These are phyloP conservation scores for Odontamblyopus rebecca DNA, from an alignment of 2,797 vertebrate species.

Conservation along the genomic window DNA sequence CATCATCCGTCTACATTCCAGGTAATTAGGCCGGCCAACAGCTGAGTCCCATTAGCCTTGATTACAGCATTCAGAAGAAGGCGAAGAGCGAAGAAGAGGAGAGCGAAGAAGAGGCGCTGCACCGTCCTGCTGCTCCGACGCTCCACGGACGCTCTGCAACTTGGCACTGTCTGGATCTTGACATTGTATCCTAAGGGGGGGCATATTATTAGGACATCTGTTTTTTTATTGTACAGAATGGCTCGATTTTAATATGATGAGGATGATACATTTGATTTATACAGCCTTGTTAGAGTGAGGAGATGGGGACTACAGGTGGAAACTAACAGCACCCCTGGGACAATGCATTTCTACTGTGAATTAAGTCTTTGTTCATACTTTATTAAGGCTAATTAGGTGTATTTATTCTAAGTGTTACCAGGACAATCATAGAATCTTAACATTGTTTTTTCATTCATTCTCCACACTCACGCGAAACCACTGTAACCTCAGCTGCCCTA, in stretches of 20 bases:
- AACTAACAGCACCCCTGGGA: no score
- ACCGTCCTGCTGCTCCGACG: constrained; percentile 16
- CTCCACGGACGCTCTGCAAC: constrained; percentile 13
- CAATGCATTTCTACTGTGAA: no score
- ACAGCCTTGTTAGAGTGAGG: no score
- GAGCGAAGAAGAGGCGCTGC: neutral
- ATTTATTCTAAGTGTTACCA: no score
- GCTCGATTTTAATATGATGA: no score
- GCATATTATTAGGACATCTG: no score
- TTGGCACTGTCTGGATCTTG: neutral
- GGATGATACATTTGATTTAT: no score
- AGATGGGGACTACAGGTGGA: no score
- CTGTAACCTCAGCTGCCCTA: no score
- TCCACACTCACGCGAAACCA: neutral
- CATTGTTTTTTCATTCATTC: neutral
- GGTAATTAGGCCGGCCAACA: constrained; percentile 77
- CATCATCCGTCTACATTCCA: constrained; percentile 75
- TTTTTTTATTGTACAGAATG: no score
- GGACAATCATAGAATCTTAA: neutral
- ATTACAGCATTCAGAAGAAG: constrained; percentile 69
- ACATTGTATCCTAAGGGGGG: neutral
- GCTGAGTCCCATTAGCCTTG: constrained; percentile 79
- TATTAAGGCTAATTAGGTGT: no score
- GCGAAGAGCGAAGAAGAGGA: constrained; percentile 23
- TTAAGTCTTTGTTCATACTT: no score